These are phyloP conservation scores for Varecia variegata DNA, from an alignment of 2,797 vertebrate species.

Conservation along the genomic window DNA sequence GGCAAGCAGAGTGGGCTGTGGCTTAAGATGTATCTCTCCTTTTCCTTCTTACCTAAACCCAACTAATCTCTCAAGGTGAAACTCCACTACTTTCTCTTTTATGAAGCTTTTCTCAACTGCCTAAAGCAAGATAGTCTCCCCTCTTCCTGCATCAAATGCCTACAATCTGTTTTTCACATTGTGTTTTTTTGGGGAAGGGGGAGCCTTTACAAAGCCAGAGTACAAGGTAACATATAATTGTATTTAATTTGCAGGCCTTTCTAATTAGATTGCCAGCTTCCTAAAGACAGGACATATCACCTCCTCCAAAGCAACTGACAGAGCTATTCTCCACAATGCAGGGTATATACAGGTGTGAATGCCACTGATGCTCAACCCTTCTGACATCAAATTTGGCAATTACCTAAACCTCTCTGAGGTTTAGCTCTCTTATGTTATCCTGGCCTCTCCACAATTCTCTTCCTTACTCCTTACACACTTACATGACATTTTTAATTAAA, in stretches of 20 bases:
- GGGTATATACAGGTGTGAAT: background rate
- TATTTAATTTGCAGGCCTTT: background rate
- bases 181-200: background rate
- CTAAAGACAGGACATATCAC: background rate
- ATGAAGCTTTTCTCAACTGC: background rate
- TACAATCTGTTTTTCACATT: background rate
- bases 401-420: background rate
- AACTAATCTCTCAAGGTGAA: background rate
- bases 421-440: background rate
- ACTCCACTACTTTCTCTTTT: background rate
- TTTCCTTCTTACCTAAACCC: background rate
- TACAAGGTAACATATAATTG: background rate
- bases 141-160: background rate
- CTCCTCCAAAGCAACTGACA: background rate
- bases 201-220: background rate
- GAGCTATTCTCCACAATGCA: background rate
- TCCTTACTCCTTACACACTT: background rate
- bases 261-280: background rate
- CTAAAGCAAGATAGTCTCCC: background rate
- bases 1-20: background rate
- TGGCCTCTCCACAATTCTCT: background rate
- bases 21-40: background rate
- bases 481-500: background rate
- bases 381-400: background rate
- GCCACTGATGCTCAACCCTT: background rate